Percentiles rank a stretch among this genome's conserved stretches.
phyloP scores from a whole-genome alignment of 1,140 invertebrate genomes.

The Drosophila subpulchrella region DNA sequence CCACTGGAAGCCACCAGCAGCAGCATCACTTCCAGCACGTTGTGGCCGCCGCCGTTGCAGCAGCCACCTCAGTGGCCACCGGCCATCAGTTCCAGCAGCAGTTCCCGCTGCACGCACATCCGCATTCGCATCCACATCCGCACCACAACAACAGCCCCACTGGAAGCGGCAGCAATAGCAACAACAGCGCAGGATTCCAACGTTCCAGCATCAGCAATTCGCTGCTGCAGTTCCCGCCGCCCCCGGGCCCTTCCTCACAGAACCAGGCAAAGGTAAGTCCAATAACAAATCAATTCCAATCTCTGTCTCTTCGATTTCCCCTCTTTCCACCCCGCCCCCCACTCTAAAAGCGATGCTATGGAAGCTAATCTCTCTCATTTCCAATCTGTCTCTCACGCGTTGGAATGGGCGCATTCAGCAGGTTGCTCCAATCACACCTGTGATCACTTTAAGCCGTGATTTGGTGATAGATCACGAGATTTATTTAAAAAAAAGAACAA shows the following conservation, averaged over 20 bases:
- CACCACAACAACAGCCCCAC: slow-evolving; percentile 52
- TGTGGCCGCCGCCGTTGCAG: slow-evolving; percentile 69
- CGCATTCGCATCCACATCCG: slow-evolving; percentile 27
- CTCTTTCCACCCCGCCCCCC: slow-evolving; percentile 2
- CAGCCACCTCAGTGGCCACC: slow-evolving; percentile 69
- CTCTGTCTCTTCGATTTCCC: slow-evolving; percentile 5
- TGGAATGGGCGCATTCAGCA: slow-evolving; percentile 32
- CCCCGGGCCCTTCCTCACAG: slow-evolving; percentile 43
- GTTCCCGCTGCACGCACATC: slow-evolving; percentile 19
- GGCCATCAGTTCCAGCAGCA: slow-evolving; percentile 64
- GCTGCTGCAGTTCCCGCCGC: slow-evolving; percentile 48
- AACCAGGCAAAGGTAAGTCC: slow-evolving; percentile 66
- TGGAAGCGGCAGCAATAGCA: slow-evolving; percentile 50
- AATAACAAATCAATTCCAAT: slow-evolving; percentile 46
- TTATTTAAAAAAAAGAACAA: neutral
- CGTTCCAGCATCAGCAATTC: slow-evolving; percentile 68
- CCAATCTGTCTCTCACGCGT: slow-evolving; percentile 12
- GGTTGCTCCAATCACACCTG: neutral
- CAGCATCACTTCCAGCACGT: slow-evolving; percentile 73
- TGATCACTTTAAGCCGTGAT: neutral
- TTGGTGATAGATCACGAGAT: neutral
- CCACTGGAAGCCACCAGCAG: slow-evolving; percentile 40
- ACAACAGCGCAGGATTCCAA: slow-evolving; percentile 60
- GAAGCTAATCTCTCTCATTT: slow-evolving; percentile 18
- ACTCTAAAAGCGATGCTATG: slow-evolving; percentile 32